Evolutionary conservation across 2,113 vertebrate genomes (phyloP).

Genomic region (Platysternon megacephalum): DNA sequence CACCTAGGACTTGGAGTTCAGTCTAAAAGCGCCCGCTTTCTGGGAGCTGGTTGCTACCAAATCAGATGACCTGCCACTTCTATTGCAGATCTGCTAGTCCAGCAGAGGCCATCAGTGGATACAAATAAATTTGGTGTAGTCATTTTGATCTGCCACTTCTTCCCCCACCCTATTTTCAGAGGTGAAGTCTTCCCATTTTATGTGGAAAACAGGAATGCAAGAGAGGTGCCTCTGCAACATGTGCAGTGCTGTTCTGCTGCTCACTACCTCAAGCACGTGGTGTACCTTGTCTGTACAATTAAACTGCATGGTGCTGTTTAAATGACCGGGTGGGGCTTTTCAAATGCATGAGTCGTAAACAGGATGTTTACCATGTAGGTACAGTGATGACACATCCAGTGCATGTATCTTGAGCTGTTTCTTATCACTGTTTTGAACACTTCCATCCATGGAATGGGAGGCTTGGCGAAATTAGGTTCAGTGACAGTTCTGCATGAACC

Average conservation of each 20-base stretch:
- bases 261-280: neutral
- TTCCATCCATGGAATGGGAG: neutral
- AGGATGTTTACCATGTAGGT: neutral
- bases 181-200: neutral
- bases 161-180: constrained; percentile 22
- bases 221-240: neutral
- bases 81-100: neutral
- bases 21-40: neutral
- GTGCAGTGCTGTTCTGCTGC: neutral
- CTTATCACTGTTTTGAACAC: neutral
- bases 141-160: neutral
- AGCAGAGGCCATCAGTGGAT: neutral
- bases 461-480: neutral
- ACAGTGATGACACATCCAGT: neutral
- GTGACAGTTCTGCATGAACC: neutral
- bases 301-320: neutral
- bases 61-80: neutral
- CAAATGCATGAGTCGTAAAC: neutral
- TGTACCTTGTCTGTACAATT: neutral
- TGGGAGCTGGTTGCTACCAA: neutral
- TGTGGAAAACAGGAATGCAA: neutral
- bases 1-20: neutral
- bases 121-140: neutral
- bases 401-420: neutral
- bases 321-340: neutral